phyloP scores from a whole-genome alignment of 2,888 invertebrate species.

The Saturnia japonica region DNA sequence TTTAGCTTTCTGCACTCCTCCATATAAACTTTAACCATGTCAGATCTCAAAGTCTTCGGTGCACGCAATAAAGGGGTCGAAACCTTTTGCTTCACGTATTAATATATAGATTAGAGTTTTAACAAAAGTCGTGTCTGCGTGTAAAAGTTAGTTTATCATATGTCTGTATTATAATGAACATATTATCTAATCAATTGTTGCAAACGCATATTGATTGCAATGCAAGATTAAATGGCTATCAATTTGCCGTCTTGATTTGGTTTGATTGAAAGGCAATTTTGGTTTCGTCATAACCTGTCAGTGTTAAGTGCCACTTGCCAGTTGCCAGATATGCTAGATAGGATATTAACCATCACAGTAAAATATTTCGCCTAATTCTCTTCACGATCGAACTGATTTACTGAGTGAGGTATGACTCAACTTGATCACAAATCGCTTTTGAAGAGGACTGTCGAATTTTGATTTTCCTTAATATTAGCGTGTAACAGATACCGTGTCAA shows the following conservation, averaged over 20 bases:
- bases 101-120: not conserved
- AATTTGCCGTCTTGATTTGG: not conserved
- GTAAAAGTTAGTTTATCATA: not conserved
- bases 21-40: no score
- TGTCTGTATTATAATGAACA: not conserved
- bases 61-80: no score
- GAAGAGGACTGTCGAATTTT: no score
- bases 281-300: not conserved
- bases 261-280: constrained; percentile 1
- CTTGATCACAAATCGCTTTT: no score
- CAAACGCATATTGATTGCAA: constrained; percentile 20
- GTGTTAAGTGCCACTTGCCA: constrained; percentile 3
- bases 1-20: no score
- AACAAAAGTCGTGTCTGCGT: not conserved
- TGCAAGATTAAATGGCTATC: constrained; percentile 11
- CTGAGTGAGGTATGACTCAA: no score
- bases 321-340: no score
- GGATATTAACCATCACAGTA: not conserved
- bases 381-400: not conserved
- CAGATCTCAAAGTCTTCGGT: no score
- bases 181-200: constrained; percentile 16
- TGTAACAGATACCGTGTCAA: no score
- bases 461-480: no score
- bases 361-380: not conserved
- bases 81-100: no score